phyloP scores from a whole-genome alignment of 2,888 invertebrate species.

The Pediacus dermestoides region DNA sequence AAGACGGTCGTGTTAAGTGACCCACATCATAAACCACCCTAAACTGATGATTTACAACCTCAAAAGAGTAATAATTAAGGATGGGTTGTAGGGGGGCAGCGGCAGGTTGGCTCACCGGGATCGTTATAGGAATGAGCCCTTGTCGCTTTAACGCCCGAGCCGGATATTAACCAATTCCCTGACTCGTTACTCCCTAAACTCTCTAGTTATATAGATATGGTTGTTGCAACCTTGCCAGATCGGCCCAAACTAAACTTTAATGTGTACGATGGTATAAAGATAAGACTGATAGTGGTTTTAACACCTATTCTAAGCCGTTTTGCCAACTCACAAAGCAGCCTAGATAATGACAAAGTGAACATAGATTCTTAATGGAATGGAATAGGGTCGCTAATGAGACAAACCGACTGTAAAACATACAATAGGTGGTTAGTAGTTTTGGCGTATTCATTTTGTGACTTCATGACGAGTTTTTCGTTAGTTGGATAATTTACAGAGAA shows the following conservation, averaged over 20 bases:
- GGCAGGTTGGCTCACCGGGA: slow-evolving; percentile 15
- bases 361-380: no score
- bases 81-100: slow-evolving; percentile 26
- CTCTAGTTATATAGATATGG: slow-evolving; percentile 26
- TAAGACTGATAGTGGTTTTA: slow-evolving; percentile 20
- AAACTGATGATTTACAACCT: slow-evolving; percentile 40
- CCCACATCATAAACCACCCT: slow-evolving; percentile 34
- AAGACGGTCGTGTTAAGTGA: slow-evolving; percentile 19
- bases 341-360: slow-evolving; percentile 6
- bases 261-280: slow-evolving; percentile 24
- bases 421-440: no score
- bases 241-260: slow-evolving; percentile 17
- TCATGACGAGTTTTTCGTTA: no score
- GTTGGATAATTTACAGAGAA: no score
- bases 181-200: slow-evolving; percentile 23
- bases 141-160: slow-evolving; percentile 37
- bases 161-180: slow-evolving; percentile 44
- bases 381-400: slow-evolving; percentile 1
- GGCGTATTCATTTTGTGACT: no score
- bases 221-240: no score
- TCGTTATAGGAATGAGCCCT: slow-evolving; percentile 38
- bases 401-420: neutral
- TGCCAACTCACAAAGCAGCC: slow-evolving; percentile 10
- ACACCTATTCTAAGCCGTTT: slow-evolving; percentile 13
- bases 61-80: slow-evolving; percentile 39